These are phyloP conservation scores for Sparus aurata DNA, from an alignment of 2,797 vertebrate genomes.

Conservation along the genomic window DNA sequence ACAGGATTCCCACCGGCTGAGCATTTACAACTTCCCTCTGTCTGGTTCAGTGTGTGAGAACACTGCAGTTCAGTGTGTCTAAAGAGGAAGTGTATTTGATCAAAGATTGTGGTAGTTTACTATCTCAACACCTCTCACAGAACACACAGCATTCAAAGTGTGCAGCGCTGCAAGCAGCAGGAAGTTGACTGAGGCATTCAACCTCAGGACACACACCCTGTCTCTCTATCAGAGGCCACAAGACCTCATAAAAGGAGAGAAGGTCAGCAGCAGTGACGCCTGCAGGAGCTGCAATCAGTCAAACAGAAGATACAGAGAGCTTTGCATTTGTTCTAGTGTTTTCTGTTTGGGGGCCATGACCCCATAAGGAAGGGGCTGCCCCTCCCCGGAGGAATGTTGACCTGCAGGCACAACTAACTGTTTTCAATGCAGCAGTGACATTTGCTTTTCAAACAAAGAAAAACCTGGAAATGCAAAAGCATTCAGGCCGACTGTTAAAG, in stretches of 20 bases:
- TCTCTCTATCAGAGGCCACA: conserved; percentile 19
- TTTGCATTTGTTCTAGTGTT: conserved; percentile 33
- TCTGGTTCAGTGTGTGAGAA: neutral
- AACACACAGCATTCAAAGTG: conserved; percentile 19
- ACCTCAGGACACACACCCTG: conserved; percentile 49
- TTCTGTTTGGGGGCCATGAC: conserved; percentile 56
- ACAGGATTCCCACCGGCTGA: conserved; percentile 24
- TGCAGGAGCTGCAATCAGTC: conserved; percentile 54
- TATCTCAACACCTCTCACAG: conserved; percentile 29
- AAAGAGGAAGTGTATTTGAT: conserved; percentile 15
- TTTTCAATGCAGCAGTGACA: conserved; percentile 31
- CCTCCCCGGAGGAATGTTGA: conserved; percentile 52
- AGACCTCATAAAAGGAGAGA: conserved; percentile 21
- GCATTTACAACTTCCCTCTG: conserved; percentile 26
- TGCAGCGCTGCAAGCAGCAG: conserved; percentile 67
- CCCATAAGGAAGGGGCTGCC: conserved; percentile 14
- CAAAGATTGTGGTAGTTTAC: neutral
- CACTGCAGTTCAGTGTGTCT: neutral
- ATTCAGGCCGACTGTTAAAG: neutral
- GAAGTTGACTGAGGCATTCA: conserved; percentile 59
- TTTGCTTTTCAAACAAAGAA: conserved; percentile 16
- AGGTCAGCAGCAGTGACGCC: conserved; percentile 3
- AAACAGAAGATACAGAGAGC: conserved; percentile 30
- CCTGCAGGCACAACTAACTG: conserved; percentile 50
- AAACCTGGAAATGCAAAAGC: neutral